A percentile compares a stretch with the other conserved stretches of the same genome.
phyloP scores from a whole-genome alignment of 2,113 vertebrate genomes.

The Chloropsis hardwickii region DNA sequence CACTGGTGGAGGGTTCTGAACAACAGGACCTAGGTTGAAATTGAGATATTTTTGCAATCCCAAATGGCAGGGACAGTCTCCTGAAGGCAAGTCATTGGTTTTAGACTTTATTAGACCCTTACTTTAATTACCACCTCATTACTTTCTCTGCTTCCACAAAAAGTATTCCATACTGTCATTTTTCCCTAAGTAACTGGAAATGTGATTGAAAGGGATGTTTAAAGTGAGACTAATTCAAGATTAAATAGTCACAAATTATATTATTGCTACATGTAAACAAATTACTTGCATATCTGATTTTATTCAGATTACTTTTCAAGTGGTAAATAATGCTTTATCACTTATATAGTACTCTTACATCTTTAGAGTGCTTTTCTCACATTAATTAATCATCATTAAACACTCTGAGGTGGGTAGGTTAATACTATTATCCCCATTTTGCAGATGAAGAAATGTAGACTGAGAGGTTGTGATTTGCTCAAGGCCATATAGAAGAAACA shows the following conservation, averaged over 20 bases:
- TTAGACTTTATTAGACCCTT: constrained; percentile 47
- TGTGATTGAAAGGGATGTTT: constrained; percentile 63
- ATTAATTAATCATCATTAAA: constrained; percentile 70
- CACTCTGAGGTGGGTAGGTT: constrained; percentile 58
- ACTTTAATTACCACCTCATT: constrained; percentile 54
- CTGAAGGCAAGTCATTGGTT: constrained; percentile 1
- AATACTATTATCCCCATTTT: constrained; percentile 68
- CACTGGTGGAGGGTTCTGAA: background rate
- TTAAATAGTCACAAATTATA: constrained; percentile 70
- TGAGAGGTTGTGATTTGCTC: constrained; percentile 51
- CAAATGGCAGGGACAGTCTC: background rate
- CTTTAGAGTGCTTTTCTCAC: constrained; percentile 68
- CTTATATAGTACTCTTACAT: constrained; percentile 68
- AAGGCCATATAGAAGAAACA: constrained; percentile 40
- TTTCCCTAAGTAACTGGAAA: constrained; percentile 58
- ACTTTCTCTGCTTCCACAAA: constrained; percentile 36
- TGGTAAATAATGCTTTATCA: constrained; percentile 70
- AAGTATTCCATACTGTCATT: constrained; percentile 55
- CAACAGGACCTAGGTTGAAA: background rate
- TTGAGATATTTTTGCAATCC: background rate
- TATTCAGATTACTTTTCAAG: constrained; percentile 71
- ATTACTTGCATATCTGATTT: constrained; percentile 70
- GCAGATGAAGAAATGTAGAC: constrained; percentile 66
- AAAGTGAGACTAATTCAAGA: constrained; percentile 66
- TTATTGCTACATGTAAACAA: constrained; percentile 69